These are phyloP conservation scores for Perithous albicinctus DNA, from an alignment of 2,888 invertebrate species.

Conservation along the genomic window DNA sequence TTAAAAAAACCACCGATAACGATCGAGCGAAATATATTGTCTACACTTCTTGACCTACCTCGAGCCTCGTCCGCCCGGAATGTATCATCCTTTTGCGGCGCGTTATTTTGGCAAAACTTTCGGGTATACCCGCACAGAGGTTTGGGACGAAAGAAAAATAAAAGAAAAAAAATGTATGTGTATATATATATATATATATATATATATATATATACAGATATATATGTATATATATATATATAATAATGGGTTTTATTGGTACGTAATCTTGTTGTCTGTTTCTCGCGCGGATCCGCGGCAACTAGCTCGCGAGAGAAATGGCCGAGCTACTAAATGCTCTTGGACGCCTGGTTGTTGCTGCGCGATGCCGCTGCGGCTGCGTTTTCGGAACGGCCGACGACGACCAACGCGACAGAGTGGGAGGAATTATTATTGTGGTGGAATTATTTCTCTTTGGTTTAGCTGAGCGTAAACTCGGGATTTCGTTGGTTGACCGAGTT, in stretches of 20 bases:
- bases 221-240: too few relatives aligned
- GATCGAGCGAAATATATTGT: conserved; percentile 58
- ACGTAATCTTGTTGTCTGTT: conserved; percentile 52
- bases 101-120: conserved; percentile 82
- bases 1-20: conserved; percentile 50
- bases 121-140: conserved; percentile 70
- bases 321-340: conserved; percentile 82
- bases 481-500: conserved; percentile 70
- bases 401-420: too few relatives aligned
- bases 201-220: too few relatives aligned
- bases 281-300: conserved; percentile 44
- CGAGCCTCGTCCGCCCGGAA: conserved; percentile 85
- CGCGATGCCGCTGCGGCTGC: conserved; percentile 70
- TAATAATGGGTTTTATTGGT: too few relatives aligned
- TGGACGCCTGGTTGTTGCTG: conserved; percentile 65
- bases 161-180: too few relatives aligned
- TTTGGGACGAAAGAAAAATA: conserved; percentile 50
- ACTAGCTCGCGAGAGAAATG: conserved; percentile 83
- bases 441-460: conserved; percentile 46
- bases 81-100: conserved; percentile 85
- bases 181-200: too few relatives aligned
- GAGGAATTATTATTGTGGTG: too few relatives aligned
- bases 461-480: conserved; percentile 19
- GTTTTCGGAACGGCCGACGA: too few relatives aligned
- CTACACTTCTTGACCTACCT: conserved; percentile 82